phyloP scores from a whole-genome alignment of 2,113 vertebrate species.

The Saccopteryx leptura region DNA sequence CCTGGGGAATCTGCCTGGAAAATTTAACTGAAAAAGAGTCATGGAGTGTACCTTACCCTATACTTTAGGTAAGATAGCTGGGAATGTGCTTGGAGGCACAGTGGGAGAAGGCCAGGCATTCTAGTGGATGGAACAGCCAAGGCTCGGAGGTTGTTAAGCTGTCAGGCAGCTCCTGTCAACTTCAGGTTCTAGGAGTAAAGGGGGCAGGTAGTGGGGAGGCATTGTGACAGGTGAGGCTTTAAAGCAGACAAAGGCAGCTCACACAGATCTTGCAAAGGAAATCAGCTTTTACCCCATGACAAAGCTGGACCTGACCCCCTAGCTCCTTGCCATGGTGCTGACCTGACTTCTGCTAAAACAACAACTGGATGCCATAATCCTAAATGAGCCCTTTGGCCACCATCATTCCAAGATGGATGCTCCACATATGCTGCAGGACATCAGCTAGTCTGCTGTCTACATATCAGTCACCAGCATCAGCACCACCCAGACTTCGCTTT shows the following conservation, averaged over 20 bases:
- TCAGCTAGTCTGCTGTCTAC: neutral
- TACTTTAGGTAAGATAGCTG: too few relatives aligned
- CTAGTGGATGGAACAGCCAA: neutral
- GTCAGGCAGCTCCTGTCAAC: neutral
- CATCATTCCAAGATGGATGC: neutral
- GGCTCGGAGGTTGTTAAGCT: neutral
- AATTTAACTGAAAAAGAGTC: neutral
- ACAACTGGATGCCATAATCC: neutral
- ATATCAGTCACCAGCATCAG: fast-evolving
- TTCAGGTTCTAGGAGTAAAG: neutral
- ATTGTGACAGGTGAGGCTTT: neutral
- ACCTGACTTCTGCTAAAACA: neutral
- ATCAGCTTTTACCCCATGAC: neutral
- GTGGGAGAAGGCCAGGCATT: neutral
- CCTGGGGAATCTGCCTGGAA: neutral
- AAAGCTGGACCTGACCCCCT: neutral
- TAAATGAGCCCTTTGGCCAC: neutral
- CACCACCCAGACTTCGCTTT: neutral
- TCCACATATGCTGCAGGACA: fast-evolving
- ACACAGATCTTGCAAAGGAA: neutral
- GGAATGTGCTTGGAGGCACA: neutral
- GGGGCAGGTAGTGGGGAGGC: neutral
- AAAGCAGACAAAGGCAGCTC: neutral
- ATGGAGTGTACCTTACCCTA: neutral
- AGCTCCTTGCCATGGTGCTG: neutral